Conservation (phyloP, 2,888 invertebrate genomes). For the Drosophila putrida region DNA sequence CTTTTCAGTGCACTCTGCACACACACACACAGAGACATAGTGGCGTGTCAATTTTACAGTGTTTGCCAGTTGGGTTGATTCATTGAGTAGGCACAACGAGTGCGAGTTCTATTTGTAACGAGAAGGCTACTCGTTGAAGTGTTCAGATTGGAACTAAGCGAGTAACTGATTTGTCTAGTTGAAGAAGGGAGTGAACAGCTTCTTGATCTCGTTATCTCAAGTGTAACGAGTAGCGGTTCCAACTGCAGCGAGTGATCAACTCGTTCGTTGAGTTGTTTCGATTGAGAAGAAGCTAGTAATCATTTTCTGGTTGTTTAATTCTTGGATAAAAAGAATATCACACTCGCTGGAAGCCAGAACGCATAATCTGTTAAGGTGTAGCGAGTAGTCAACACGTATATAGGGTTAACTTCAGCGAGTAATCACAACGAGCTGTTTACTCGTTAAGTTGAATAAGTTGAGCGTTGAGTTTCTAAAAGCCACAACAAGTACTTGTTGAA, state of each 20-base stretch:
- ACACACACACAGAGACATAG: constrained; percentile 2
- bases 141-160: not conserved
- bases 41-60: constrained; percentile 11
- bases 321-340: no score
- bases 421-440: not conserved
- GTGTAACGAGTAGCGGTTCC: not conserved
- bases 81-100: not conserved
- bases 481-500: not conserved
- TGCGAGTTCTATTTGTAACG: not conserved
- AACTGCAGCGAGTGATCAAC: not conserved
- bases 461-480: not conserved
- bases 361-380: not conserved
- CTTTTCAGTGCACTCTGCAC: constrained; percentile 4
- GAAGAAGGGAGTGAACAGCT: not conserved
- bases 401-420: not conserved
- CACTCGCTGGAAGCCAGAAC: no score
- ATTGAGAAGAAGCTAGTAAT: not conserved
- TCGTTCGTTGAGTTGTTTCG: not conserved
- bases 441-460: not conserved
- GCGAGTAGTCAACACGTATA: not conserved
- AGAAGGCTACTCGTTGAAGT: not conserved
- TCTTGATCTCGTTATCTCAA: not conserved
- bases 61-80: not conserved
- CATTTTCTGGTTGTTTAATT: no score
- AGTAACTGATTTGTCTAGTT: not conserved